Evolutionary conservation across 2,797 vertebrate species (phyloP).

Genomic region (Synanceia verrucosa): DNA sequence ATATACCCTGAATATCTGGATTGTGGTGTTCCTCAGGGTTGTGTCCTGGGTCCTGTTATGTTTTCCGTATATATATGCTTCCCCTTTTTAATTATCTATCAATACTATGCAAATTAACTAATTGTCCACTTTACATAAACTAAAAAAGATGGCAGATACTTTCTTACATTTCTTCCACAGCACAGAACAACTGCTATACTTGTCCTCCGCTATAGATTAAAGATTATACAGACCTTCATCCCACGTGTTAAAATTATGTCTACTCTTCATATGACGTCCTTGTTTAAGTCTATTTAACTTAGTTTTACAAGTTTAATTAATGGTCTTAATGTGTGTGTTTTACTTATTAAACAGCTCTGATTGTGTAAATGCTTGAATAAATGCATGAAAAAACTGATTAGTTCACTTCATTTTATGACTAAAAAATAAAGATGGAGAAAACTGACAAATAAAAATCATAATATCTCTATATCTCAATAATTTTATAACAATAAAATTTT

Average conservation of each 20-base stretch:
- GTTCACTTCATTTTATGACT: not conserved
- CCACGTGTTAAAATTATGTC: too few species aligned
- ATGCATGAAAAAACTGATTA: not conserved
- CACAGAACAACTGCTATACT: not conserved
- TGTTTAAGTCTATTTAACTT: not conserved
- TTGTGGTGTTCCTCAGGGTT: slow-evolving; percentile 3
- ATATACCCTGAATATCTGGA: not conserved
- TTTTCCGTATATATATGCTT: not conserved
- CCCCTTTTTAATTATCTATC: not conserved
- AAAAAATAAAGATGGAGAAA: not conserved
- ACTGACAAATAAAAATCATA: not conserved
- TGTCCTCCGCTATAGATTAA: too few species aligned
- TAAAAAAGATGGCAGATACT: not conserved
- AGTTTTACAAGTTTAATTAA: not conserved
- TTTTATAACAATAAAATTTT: not conserved
- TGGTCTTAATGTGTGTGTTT: not conserved
- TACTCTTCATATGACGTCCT: not conserved
- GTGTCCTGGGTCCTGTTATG: not conserved
- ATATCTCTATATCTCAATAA: not conserved
- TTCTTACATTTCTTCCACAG: not conserved
- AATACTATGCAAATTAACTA: not conserved
- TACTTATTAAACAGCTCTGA: not conserved
- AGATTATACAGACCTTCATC: not conserved
- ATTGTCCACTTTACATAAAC: not conserved
- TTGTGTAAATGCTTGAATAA: not conserved